Base-by-base conservation (phyloP, 2,888 invertebrate species). In the Drosophila mercatorum region DNA sequence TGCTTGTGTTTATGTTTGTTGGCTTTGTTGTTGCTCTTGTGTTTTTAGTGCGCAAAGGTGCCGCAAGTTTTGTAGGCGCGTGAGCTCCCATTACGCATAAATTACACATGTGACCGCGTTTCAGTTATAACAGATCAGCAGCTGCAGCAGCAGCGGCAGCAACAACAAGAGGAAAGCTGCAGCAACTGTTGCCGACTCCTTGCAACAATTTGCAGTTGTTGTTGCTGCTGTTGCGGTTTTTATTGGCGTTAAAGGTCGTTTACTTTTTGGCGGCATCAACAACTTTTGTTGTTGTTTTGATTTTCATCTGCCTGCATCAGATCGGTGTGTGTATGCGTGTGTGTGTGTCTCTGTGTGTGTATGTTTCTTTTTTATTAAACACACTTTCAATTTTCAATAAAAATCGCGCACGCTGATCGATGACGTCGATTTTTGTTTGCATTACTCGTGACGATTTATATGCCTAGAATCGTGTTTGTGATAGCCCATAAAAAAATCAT, bases 161-260 rank as follows among this genome's bases (percentile, higher is more conserved):
- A 57, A 46, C 68, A 80, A 79, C 49, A 51, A 51, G 49, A 51
- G 31, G 49, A 77, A 84, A 89, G 89, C 84, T 87, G 90, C 88
- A 83, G 82, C 75, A 75, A 68, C 70, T 47, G 67, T 75, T 82
- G 80, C 31, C 49, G 49, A 51, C 49, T 51, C 49, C 49, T 66
- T 77, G 76, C 83, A 75, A 72, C 75, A 51, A 51, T 85, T 81
- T 88, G 68, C 55, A 72, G 75, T 78, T 78, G 65, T 41, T 71
- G 62, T 60, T 55, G 58, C 28, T 67, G 65, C n/a, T 66, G 67
- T 65, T 72, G 70, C 72, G 69, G 61, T 83, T 87, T 88, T 90
- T 85, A 90, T 91, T 89, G 91, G 91, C 88, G 80, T 78, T 90
- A 91, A 91, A 91, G 91, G 92, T 91, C 92, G 91, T 91, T 91